Evolutionary conservation across 2,113 vertebrate genomes (phyloP).

Genomic region (Actenoides lindsayi): DNA sequence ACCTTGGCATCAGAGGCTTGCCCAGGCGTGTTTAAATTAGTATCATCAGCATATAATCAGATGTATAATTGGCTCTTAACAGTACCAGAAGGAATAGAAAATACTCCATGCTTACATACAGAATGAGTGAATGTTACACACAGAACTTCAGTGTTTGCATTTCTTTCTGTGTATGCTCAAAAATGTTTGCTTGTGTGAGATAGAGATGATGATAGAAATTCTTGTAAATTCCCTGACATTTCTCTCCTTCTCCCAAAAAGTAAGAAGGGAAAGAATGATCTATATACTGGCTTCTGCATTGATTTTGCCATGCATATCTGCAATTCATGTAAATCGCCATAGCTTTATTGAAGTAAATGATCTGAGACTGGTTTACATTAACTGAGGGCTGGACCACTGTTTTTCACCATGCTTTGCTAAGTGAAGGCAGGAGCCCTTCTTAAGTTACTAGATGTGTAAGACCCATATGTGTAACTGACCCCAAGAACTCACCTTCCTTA

Average conservation of each 20-base stretch:
- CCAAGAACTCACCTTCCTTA: constrained; percentile 26
- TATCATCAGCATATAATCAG: neutral
- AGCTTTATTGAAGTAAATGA: constrained; percentile 44
- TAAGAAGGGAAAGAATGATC: neutral
- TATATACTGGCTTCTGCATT: neutral
- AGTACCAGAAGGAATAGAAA: neutral
- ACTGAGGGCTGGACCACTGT: neutral
- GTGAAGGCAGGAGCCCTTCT: neutral
- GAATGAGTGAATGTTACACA: neutral
- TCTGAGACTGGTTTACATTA: constrained; percentile 50
- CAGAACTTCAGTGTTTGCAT: neutral
- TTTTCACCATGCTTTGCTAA: constrained; percentile 1
- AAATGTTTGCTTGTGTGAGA: neutral
- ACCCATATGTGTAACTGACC: constrained; percentile 28
- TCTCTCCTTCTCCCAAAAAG: neutral
- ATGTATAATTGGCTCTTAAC: neutral
- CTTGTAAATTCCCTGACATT: neutral
- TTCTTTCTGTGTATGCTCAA: neutral
- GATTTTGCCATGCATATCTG: constrained; percentile 2
- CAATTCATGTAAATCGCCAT: neutral
- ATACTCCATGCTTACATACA: neutral
- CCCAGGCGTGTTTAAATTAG: neutral
- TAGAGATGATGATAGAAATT: neutral
- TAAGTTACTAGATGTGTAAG: neutral
- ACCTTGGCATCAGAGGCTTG: neutral